Conservation (phyloP, 2,888 invertebrate genomes). For the Gastrophysa polygoni region DNA sequence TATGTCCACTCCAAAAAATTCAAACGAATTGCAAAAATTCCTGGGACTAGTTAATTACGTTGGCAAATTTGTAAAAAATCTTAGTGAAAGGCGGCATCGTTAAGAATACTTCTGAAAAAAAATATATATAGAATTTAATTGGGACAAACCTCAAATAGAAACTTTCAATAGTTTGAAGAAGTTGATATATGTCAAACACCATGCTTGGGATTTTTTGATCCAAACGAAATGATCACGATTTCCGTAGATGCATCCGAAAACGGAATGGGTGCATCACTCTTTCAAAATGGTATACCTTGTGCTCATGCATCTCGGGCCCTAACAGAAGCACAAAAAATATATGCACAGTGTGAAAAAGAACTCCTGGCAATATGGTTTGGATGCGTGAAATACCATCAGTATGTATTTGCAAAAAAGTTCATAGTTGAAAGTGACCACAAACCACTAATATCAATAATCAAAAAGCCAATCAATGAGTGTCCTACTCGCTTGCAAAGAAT, state of each 20-base stretch:
- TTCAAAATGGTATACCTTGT: conserved; percentile 43
- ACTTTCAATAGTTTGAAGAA: conserved; percentile 45
- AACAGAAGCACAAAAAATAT: conserved; percentile 43
- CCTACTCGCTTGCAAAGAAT: conserved; percentile 26
- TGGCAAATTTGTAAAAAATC: conserved; percentile 39
- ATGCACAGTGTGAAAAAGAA: conserved; percentile 52
- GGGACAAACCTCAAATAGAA: conserved; percentile 36
- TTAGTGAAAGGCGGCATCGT: conserved; percentile 35
- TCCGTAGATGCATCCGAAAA: conserved; percentile 47
- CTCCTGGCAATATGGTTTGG: conserved; percentile 48
- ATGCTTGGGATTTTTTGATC: conserved; percentile 46
- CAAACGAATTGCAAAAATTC: conserved; percentile 29
- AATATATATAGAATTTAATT: conserved; percentile 30
- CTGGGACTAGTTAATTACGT: conserved; percentile 39
- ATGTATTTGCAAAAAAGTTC: conserved; percentile 34
- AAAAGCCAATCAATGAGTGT: conserved; percentile 18
- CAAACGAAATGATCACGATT: conserved; percentile 25
- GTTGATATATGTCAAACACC: conserved; percentile 41
- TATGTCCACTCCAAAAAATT: conserved; percentile 24
- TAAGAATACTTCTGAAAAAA: conserved; percentile 38
- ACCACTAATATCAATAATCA: conserved; percentile 14
- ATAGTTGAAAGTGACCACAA: conserved; percentile 38
- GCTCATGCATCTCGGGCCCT: conserved; percentile 47
- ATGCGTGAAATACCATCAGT: conserved; percentile 20
- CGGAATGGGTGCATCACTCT: conserved; percentile 46